Percentiles rank a stretch among this genome's conserved stretches.
Conservation (phyloP, 2,797 vertebrate genomes). For the Labroides dimidiatus region DNA sequence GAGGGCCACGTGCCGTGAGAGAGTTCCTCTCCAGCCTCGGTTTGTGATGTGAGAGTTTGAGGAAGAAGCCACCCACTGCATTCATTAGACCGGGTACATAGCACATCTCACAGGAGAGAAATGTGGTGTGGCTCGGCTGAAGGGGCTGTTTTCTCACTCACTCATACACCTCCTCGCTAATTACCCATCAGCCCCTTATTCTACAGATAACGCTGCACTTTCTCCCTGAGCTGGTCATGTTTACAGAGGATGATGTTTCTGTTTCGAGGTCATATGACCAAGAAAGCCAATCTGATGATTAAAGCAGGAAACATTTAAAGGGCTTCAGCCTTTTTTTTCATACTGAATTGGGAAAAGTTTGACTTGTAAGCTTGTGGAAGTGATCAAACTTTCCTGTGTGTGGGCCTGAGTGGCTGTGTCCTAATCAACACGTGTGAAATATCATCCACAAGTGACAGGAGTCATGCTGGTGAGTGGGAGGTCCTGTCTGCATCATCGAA, state of each 20-base stretch:
- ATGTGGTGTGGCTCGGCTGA: slow-evolving; percentile 8
- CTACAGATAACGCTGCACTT: slow-evolving; percentile 20
- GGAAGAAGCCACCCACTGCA: background rate
- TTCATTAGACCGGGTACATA: slow-evolving; percentile 16
- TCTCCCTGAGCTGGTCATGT: background rate
- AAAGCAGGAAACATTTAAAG: background rate
- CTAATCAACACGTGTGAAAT: slow-evolving; percentile 37
- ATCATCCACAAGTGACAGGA: slow-evolving; percentile 43
- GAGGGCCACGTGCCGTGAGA: no score
- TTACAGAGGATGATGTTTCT: background rate
- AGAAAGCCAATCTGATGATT: no score
- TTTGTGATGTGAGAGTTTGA: no score
- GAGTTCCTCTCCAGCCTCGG: no score
- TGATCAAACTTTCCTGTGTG: slow-evolving; percentile 8
- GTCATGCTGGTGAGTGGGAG: slow-evolving; percentile 58
- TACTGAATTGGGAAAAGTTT: no score
- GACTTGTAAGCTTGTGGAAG: slow-evolving; percentile 2
- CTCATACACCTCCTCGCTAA: slow-evolving; percentile 25
- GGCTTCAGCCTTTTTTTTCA: no score
- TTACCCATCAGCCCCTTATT: slow-evolving; percentile 10
- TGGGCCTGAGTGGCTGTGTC: slow-evolving; percentile 29
- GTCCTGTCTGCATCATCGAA: slow-evolving; percentile 47
- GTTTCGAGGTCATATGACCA: no score
- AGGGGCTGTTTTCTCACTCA: slow-evolving; percentile 32
- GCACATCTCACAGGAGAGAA: slow-evolving; percentile 18